phyloP scores from a whole-genome alignment of 2,888 invertebrate species.

The Leistus spinibarbis region DNA sequence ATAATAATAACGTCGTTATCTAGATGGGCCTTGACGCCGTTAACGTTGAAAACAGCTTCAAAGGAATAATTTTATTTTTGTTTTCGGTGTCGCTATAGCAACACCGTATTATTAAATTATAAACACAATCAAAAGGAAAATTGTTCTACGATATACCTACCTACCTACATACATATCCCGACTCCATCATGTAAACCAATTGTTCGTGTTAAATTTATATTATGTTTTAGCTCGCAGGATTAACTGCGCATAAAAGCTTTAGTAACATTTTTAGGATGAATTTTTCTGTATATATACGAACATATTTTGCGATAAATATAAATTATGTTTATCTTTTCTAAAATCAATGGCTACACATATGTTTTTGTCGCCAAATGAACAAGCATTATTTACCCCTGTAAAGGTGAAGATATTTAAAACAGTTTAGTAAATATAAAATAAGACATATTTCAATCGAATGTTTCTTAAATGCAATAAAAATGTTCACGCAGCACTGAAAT shows the following conservation, averaged over 20 bases:
- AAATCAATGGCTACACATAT: too few species aligned
- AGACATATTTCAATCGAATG: background rate
- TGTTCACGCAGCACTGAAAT: background rate
- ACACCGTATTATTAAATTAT: constrained; percentile 36
- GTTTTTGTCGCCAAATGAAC: too few species aligned
- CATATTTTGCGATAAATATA: too few species aligned
- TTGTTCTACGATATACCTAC: constrained; percentile 7
- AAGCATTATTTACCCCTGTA: too few species aligned
- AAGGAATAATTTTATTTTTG: constrained; percentile 39
- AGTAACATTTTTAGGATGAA: too few species aligned
- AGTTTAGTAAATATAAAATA: too few species aligned
- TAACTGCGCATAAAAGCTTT: too few species aligned
- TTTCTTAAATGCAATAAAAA: background rate
- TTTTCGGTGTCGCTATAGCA: constrained; percentile 24
- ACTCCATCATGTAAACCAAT: background rate
- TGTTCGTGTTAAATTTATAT: background rate
- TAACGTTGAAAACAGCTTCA: constrained; percentile 26
- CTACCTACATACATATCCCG: background rate
- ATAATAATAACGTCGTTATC: constrained; percentile 36
- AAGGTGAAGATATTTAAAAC: too few species aligned
- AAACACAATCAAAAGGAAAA: constrained; percentile 37
- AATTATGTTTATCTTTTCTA: too few species aligned
- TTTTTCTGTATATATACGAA: too few species aligned
- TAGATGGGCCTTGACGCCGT: constrained; percentile 27
- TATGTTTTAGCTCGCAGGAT: too few species aligned